phyloP scores from a whole-genome alignment of 2,797 vertebrate species.

The Acrossocheilus wenchowensis region DNA sequence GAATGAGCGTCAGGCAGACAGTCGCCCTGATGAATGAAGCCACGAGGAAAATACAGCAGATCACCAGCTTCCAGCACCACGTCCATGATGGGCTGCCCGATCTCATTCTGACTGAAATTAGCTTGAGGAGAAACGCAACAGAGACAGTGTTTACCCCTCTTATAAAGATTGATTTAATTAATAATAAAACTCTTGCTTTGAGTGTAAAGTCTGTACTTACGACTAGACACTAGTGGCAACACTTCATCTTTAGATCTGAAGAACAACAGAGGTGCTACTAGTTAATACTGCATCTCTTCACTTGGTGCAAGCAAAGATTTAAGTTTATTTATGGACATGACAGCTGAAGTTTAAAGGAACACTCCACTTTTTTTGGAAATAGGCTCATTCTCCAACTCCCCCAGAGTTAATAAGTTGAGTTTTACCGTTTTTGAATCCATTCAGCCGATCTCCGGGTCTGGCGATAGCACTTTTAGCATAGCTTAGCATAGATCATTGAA shows the following conservation, averaged over 20 bases:
- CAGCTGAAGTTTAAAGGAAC: neutral
- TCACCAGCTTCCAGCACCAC: slow-evolving; percentile 92
- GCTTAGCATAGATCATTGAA: too few species aligned
- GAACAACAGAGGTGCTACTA: slow-evolving; percentile 34
- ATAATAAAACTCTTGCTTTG: neutral
- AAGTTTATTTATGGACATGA: neutral
- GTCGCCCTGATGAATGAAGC: slow-evolving; percentile 93
- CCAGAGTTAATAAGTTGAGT: too few species aligned
- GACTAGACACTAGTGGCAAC: slow-evolving; percentile 79
- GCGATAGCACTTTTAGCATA: too few species aligned
- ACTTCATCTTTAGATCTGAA: slow-evolving; percentile 76
- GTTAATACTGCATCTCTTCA: neutral
- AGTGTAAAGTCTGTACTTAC: slow-evolving; percentile 71
- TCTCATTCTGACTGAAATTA: slow-evolving; percentile 86
- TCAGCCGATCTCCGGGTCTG: too few species aligned
- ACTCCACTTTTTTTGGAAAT: too few species aligned
- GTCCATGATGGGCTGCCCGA: slow-evolving; percentile 88
- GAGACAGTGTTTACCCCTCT: neutral
- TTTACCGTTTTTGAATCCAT: too few species aligned
- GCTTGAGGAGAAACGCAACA: slow-evolving; percentile 63
- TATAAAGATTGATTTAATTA: neutral
- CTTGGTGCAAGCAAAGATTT: neutral
- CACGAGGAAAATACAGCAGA: slow-evolving; percentile 93
- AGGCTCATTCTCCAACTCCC: too few species aligned
- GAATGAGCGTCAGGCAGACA: slow-evolving; percentile 90